phyloP scores from a whole-genome alignment of 2,888 invertebrate species.

The Geotrupes spiniger region DNA sequence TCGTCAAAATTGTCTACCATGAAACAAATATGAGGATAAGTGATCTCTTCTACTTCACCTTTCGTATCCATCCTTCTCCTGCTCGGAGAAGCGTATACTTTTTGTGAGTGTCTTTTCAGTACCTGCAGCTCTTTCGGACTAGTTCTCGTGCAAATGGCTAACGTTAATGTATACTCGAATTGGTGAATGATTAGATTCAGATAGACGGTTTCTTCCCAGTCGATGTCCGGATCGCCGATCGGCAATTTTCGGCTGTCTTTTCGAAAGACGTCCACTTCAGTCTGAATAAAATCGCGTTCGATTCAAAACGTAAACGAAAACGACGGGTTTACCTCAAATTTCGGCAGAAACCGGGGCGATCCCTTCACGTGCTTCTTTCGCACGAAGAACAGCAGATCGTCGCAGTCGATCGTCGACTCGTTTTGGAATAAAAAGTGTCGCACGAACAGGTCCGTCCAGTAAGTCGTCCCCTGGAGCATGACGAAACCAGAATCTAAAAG shows the following conservation, averaged over 20 bases:
- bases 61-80: constrained; percentile 96
- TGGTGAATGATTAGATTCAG: constrained; percentile 97
- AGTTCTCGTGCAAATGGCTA: constrained; percentile 97
- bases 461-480: constrained; percentile 87
- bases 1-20: constrained; percentile 99
- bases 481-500: constrained; percentile 85
- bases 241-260: constrained; percentile 96
- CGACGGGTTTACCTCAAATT: constrained; percentile 90
- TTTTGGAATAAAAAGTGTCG: constrained; percentile 90
- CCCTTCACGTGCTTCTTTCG: constrained; percentile 86
- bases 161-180: constrained; percentile 95
- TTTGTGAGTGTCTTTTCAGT: constrained; percentile 83
- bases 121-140: constrained; percentile 97
- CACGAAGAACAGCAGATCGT: constrained; percentile 95
- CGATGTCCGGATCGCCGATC: constrained; percentile 92
- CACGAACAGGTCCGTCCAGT: constrained; percentile 95
- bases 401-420: constrained; percentile 85
- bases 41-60: constrained; percentile 97
- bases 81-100: constrained; percentile 96
- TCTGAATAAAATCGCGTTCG: too few species aligned
- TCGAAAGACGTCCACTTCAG: constrained; percentile 95
- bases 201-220: constrained; percentile 99
- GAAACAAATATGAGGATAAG: constrained; percentile 98
- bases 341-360: constrained; percentile 81
- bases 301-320: too few species aligned